These are phyloP conservation scores for Zalophus californianus DNA, from an alignment of 2,797 vertebrate genomes.

Conservation along the genomic window DNA sequence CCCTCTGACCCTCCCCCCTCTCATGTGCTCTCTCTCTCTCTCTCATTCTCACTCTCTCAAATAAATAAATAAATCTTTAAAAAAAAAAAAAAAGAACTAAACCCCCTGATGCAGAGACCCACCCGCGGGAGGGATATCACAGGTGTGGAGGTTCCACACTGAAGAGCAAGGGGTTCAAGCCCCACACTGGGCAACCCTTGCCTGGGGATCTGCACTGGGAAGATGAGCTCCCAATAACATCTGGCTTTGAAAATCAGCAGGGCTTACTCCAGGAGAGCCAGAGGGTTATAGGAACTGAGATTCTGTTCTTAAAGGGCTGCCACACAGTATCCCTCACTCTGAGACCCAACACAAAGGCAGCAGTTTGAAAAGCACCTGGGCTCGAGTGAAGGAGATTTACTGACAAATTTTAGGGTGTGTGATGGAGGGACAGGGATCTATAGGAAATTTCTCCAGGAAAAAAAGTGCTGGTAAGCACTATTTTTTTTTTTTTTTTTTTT, in stretches of 20 bases:
- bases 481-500: background rate
- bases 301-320: background rate
- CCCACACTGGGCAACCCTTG: background rate
- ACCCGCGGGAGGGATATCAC: background rate
- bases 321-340: background rate
- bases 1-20: too few relatives aligned
- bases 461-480: background rate
- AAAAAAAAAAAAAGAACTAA: background rate
- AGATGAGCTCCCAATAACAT: background rate
- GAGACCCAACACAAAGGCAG: background rate
- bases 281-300: background rate
- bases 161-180: background rate
- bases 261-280: background rate
- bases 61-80: too few relatives aligned
- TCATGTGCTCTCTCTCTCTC: too few relatives aligned
- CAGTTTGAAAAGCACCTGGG: background rate
- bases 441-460: background rate
- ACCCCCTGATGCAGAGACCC: background rate
- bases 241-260: background rate
- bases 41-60: too few relatives aligned
- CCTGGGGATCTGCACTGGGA: background rate
- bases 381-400: background rate
- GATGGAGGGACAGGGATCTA: background rate
- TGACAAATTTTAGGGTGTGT: background rate
- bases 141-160: background rate